A percentile compares a stretch with the other conserved stretches of the same genome.
These are phyloP conservation scores for Drosophila percnosoma DNA, from an alignment of 2,888 invertebrate species.

Conservation along the genomic window DNA sequence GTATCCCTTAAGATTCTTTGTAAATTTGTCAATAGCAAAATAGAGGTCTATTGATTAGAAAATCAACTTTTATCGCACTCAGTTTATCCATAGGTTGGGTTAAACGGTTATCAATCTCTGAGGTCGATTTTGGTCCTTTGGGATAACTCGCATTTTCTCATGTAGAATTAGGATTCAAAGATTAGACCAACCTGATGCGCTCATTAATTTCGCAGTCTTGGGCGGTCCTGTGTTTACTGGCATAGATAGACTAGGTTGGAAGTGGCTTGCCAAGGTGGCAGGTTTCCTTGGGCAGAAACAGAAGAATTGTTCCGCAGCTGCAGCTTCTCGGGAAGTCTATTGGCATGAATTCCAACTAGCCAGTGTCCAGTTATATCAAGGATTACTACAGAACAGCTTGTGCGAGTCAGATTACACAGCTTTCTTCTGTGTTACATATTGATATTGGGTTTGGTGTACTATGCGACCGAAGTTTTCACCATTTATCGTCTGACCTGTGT, in stretches of 20 bases:
- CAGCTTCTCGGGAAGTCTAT: no score
- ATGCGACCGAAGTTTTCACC: no score
- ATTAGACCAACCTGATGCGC: neutral
- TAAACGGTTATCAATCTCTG: neutral
- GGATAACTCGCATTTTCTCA: neutral
- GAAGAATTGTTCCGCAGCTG: neutral
- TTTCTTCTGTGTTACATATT: neutral
- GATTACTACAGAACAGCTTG: no score
- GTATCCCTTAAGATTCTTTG: slow-evolving; percentile 4
- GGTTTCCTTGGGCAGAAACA: neutral
- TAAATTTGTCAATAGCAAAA: neutral
- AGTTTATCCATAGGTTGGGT: neutral
- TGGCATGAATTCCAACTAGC: no score
- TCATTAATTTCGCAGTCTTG: neutral
- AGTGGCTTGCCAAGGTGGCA: neutral
- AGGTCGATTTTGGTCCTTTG: neutral
- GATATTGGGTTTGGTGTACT: no score
- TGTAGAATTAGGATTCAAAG: neutral
- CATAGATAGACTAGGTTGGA: neutral
- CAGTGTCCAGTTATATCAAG: no score
- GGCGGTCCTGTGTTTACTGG: neutral
- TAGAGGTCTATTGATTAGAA: neutral
- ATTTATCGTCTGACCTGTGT: no score
- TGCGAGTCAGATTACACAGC: neutral
- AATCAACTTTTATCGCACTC: neutral